A percentile compares a stretch with the other conserved stretches of the same genome.
Conservation (phyloP, 2,113 vertebrate species). For the Tonatia bakeri region DNA sequence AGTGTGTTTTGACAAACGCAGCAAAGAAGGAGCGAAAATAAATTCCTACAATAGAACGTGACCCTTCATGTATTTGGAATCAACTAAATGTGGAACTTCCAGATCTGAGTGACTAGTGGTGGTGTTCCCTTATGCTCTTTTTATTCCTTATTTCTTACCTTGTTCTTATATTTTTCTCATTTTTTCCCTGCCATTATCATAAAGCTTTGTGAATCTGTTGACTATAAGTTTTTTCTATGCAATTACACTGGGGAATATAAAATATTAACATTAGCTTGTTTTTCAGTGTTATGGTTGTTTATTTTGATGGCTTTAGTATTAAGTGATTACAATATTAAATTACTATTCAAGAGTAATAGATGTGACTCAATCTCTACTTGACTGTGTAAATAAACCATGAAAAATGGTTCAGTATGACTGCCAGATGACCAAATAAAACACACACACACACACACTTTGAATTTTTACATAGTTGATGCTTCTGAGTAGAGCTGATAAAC, state of each 20-base stretch:
- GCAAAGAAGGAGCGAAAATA: background rate
- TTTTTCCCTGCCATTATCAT: background rate
- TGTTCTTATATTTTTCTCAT: background rate
- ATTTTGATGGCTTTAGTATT: background rate
- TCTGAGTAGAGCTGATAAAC: background rate
- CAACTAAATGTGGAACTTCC: background rate
- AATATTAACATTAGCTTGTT: background rate
- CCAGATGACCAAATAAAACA: background rate
- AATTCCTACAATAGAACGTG: background rate
- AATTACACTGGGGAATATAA: background rate
- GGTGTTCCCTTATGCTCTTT: background rate
- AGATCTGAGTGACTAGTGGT: background rate
- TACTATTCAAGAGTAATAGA: background rate
- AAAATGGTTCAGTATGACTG: background rate
- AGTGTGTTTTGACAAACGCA: accelerated
- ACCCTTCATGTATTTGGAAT: background rate
- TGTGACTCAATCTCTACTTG: background rate
- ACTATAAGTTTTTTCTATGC: background rate
- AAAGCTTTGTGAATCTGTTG: background rate
- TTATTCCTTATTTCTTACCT: background rate
- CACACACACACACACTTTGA: background rate
- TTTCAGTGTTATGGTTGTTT: background rate
- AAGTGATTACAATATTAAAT: background rate
- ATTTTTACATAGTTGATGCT: background rate
- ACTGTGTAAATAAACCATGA: background rate